Percentiles rank a stretch among this genome's conserved stretches.
Evolutionary conservation across 2,888 invertebrate genomes (phyloP).

Genomic region (Rhingia campestris): DNA sequence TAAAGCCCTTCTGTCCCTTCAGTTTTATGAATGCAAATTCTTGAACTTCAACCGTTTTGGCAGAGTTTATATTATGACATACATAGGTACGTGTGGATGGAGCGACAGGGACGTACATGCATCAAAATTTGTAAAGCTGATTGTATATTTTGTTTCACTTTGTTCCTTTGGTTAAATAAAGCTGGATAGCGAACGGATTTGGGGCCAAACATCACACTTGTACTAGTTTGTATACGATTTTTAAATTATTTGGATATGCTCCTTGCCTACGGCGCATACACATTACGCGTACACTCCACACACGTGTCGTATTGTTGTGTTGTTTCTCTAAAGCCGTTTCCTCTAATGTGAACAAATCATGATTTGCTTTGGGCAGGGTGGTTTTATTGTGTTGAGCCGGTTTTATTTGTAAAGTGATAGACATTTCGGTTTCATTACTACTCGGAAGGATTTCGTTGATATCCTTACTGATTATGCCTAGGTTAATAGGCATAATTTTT

Average conservation of each 20-base stretch:
- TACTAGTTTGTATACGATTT: slow-evolving; percentile 68
- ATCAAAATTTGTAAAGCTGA: slow-evolving; percentile 27
- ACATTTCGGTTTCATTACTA: too few relatives aligned
- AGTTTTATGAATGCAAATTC: slow-evolving; percentile 72
- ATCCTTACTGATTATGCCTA: too few relatives aligned
- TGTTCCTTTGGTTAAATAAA: slow-evolving; percentile 16
- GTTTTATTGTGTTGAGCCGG: too few relatives aligned
- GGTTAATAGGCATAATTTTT: too few relatives aligned
- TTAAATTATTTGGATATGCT: slow-evolving; percentile 67
- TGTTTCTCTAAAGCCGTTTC: background rate
- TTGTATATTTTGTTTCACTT: slow-evolving; percentile 9
- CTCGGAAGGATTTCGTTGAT: too few relatives aligned
- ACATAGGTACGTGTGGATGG: slow-evolving; percentile 25
- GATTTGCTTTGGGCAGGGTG: background rate
- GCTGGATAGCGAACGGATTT: slow-evolving; percentile 17
- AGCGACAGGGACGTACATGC: slow-evolving; percentile 11
- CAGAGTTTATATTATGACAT: slow-evolving; percentile 45
- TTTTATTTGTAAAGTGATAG: too few relatives aligned
- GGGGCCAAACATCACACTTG: background rate
- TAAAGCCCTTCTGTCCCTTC: slow-evolving; percentile 53
- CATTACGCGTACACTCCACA: background rate
- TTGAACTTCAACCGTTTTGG: slow-evolving; percentile 60
- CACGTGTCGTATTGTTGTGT: background rate
- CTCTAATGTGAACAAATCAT: background rate
- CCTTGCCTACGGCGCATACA: slow-evolving; percentile 24